Percentiles rank a stretch among this genome's conserved stretches.
Evolutionary conservation across 2,888 invertebrate species (phyloP).

Genomic region (Melanostoma mellinum): DNA sequence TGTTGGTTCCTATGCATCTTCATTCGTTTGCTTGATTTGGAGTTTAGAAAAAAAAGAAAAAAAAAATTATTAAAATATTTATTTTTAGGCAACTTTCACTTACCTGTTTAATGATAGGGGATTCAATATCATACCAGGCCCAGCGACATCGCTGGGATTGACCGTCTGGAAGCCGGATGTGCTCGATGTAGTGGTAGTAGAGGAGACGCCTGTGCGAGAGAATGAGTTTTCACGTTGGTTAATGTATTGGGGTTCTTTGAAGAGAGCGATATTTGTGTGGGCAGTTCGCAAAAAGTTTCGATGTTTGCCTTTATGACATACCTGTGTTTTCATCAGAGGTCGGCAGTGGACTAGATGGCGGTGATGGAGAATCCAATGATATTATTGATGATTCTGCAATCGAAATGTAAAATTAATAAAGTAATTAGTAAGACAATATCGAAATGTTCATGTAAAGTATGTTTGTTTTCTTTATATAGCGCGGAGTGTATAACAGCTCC

Average conservation of each 20-base stretch:
- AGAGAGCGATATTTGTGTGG: conserved; percentile 22
- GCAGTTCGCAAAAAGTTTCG: background rate
- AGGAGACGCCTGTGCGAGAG: conserved; percentile 59
- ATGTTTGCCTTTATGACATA: conserved; percentile 54
- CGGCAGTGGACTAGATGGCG: conserved; percentile 76
- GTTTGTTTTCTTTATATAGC: too few relatives aligned
- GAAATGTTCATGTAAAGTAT: too few relatives aligned
- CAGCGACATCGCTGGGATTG: conserved; percentile 48
- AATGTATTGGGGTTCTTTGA: conserved; percentile 5
- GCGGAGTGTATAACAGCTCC: too few relatives aligned
- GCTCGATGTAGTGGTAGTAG: conserved; percentile 53
- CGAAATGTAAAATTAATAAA: conserved; percentile 19
- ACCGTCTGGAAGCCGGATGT: conserved; percentile 40
- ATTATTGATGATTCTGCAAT: conserved; percentile 75
- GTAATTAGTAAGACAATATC: background rate
- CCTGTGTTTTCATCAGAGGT: conserved; percentile 65
- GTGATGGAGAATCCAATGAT: conserved; percentile 79
- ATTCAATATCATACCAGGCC: conserved; percentile 60
- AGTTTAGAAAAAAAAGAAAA: background rate
- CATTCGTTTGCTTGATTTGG: conserved; percentile 56
- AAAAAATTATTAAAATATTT: background rate
- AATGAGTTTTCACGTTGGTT: conserved; percentile 37
- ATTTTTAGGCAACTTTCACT: background rate
- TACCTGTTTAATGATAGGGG: conserved; percentile 64
- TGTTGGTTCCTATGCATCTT: conserved; percentile 64